A percentile compares a stretch with the other conserved stretches of the same genome.
Conservation (phyloP, 2,797 vertebrate species). For the Acestrorhynchus altus region DNA sequence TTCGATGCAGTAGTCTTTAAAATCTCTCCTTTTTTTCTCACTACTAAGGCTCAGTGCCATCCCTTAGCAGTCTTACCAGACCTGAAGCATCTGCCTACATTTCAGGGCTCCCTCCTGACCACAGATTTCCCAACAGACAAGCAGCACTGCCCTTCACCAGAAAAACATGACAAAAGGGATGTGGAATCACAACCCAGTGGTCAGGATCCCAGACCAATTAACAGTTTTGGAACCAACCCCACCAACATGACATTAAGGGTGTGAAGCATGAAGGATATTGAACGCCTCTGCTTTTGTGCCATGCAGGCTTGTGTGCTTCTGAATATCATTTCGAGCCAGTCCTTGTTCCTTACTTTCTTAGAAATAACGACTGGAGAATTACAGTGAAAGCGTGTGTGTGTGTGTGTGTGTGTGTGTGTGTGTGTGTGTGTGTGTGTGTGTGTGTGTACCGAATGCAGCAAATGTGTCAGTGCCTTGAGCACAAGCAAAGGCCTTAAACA, state of each 20-base stretch:
- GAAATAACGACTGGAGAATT: slow-evolving; percentile 3
- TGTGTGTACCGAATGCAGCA: slow-evolving; percentile 9
- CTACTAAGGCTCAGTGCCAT: slow-evolving; percentile 17
- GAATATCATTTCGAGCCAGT: slow-evolving; percentile 15
- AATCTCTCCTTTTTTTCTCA: neutral
- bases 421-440: slow-evolving; percentile 24
- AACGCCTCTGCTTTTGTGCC: slow-evolving; percentile 11
- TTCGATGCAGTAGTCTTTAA: too few relatives aligned
- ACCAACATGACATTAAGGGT: slow-evolving; percentile 26
- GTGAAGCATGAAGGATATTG: slow-evolving; percentile 27
- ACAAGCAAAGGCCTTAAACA: slow-evolving; percentile 37
- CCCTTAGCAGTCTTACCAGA: slow-evolving; percentile 13
- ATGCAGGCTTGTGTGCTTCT: neutral
- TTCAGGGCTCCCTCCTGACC: slow-evolving; percentile 57
- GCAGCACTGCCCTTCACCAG: slow-evolving; percentile 40
- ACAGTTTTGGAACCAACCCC: slow-evolving; percentile 37
- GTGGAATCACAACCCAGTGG: slow-evolving; percentile 22
- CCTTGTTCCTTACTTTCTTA: slow-evolving; percentile 17
- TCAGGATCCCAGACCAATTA: slow-evolving; percentile 33
- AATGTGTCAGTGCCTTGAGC: slow-evolving; percentile 35
- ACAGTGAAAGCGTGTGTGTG: slow-evolving; percentile 26
- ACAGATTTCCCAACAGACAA: slow-evolving; percentile 54
- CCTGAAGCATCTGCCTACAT: slow-evolving; percentile 40
- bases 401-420: neutral
- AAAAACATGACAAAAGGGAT: slow-evolving; percentile 42